Evolutionary conservation across 2,888 invertebrate species (phyloP).

Genomic region (Lycaena phlaeas): DNA sequence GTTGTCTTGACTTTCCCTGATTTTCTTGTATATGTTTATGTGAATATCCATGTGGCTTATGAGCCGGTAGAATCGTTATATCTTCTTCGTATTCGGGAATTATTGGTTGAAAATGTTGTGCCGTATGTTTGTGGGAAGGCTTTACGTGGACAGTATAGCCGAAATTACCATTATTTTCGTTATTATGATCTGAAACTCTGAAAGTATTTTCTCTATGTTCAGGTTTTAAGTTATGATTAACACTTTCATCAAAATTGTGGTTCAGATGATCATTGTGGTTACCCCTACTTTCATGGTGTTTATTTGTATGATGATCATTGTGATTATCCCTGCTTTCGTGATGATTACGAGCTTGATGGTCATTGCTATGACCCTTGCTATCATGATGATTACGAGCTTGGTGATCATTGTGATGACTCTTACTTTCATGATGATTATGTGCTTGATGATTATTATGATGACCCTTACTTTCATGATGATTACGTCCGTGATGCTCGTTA

Average conservation of each 20-base stretch:
- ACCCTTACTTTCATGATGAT: not conserved
- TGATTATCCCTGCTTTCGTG: slow-evolving; percentile 1
- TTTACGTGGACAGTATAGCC: not conserved
- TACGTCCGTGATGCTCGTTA: slow-evolving; percentile 10
- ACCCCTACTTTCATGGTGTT: not conserved
- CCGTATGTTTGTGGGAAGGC: slow-evolving; percentile 18
- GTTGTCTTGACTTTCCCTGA: slow-evolving; percentile 14
- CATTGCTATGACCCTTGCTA: slow-evolving; percentile 10
- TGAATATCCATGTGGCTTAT: slow-evolving; percentile 34
- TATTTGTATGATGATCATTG: slow-evolving; percentile 10
- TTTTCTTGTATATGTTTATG: slow-evolving; percentile 44
- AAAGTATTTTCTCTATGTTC: slow-evolving; percentile 24
- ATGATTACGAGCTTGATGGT: slow-evolving; percentile 2
- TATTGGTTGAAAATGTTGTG: slow-evolving; percentile 29
- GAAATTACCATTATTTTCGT: not conserved
- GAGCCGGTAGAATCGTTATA: slow-evolving; percentile 31
- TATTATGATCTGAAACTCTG: slow-evolving; percentile 16
- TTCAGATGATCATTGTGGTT: slow-evolving; percentile 4
- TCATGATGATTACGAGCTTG: slow-evolving; percentile 14
- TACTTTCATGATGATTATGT: slow-evolving; percentile 13
- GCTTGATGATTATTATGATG: slow-evolving; percentile 1
- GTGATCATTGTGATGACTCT: slow-evolving; percentile 13
- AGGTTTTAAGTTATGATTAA: slow-evolving; percentile 18
- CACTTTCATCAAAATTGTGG: slow-evolving; percentile 13
- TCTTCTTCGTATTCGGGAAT: slow-evolving; percentile 45